Evolutionary conservation across 2,888 invertebrate species (phyloP), one percentile per base, ranked within the genome.

Genomic region (Globia sparganii): DNA sequence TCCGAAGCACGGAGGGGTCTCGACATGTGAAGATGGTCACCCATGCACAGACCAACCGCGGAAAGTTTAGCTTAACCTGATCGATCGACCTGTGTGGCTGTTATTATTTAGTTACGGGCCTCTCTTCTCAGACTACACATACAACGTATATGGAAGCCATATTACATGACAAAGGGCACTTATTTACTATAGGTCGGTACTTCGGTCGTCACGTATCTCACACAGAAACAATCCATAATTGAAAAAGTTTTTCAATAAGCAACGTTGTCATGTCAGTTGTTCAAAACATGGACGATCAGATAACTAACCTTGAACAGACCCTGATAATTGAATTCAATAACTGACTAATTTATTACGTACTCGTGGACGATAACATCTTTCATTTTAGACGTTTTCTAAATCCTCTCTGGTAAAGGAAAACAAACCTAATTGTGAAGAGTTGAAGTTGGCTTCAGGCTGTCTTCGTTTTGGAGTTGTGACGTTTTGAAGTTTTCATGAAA

Each of bases 321-420:
- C 83, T 87, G 87, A 91, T 93, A 93, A 92, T 92, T 92, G 91
- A 92, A 93, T 92, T 93, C 92, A 92, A 92, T 92, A 92, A 88
- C 91, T 89, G 89, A 90, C 91, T 92, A 93, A 93, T 93, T 93
- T 93, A 93, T 93, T 89, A 91, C 92, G 90, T 92, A 92, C 91
- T 91, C 91, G 86, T 88, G 84, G 65, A 62, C 46, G 93, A 93
- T 93, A 92, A 70, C 81, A 93, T 93, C 93, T 90, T 84, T 80
- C 79, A 87, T 89, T 90, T 90, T 89, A 84, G 88, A 83, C 65
- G 37, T 75, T 79, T 74, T 75, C 78, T 69, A 78, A 83, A 43
- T 46, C 61, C 56, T 21, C 11, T 1, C 2, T 43, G 2, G 0
- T 31, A 56, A 4, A 1, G 11, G 43, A 86, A 88, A 87, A 78